These are phyloP conservation scores for Caranx ignobilis DNA, from an alignment of 2,113 vertebrate genomes.

Conservation along the genomic window DNA sequence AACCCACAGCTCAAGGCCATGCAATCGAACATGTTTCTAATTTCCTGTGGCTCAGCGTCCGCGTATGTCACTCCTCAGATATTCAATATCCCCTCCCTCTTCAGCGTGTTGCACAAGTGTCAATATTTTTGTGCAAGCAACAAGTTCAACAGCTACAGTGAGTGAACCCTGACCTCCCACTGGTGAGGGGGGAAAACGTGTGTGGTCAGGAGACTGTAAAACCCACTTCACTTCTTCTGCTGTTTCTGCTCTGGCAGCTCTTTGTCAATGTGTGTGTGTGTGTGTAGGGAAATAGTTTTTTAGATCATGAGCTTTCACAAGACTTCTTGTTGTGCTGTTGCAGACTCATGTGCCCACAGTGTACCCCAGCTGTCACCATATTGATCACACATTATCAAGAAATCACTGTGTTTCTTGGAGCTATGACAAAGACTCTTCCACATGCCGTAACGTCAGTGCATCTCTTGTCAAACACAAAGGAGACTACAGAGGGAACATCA, in stretches of 20 bases:
- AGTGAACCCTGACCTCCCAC: constrained; percentile 15
- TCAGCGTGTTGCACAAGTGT: constrained; percentile 56
- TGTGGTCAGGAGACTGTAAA: neutral
- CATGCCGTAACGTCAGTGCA: neutral
- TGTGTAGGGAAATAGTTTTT: neutral
- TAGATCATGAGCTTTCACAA: neutral
- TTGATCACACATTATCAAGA: too few relatives aligned
- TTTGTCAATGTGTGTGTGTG: too few relatives aligned
- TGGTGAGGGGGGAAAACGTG: neutral
- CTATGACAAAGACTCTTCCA: neutral
- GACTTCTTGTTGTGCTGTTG: too few relatives aligned
- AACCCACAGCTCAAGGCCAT: constrained; percentile 56
- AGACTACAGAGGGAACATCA: neutral
- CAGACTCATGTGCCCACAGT: too few relatives aligned
- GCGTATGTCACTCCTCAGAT: constrained; percentile 63
- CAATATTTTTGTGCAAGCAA: constrained; percentile 50
- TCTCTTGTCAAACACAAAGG: neutral
- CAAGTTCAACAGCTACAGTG: constrained; percentile 38
- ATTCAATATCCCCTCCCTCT: constrained; percentile 65
- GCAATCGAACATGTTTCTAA: constrained; percentile 69
- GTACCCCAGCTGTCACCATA: too few relatives aligned
- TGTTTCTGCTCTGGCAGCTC: too few relatives aligned
- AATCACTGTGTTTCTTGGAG: neutral
- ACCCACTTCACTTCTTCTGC: neutral
- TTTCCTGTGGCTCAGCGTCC: constrained; percentile 67